Evolutionary conservation across 2,888 invertebrate genomes (phyloP).

Genomic region (Platycheirus albimanus): DNA sequence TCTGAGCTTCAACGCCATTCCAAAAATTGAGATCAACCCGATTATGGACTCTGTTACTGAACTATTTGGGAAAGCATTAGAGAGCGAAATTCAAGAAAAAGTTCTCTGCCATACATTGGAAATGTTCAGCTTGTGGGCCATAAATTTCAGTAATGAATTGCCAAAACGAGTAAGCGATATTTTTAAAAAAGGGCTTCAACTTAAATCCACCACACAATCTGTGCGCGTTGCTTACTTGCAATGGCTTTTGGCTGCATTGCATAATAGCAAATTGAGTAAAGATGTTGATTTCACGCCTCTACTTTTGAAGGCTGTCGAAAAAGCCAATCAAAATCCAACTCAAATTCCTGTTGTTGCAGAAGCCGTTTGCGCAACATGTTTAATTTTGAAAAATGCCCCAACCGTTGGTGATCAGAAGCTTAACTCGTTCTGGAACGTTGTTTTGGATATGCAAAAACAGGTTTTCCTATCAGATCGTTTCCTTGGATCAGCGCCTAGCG

Average conservation of each 20-base stretch:
- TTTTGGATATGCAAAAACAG: slow-evolving; percentile 90
- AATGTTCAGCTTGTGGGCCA: slow-evolving; percentile 91
- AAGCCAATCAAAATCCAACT: slow-evolving; percentile 89
- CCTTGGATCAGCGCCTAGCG: slow-evolving; percentile 87
- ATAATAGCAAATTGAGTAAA: slow-evolving; percentile 83
- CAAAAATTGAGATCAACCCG: slow-evolving; percentile 84
- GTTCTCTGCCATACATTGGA: slow-evolving; percentile 92
- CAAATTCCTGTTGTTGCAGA: slow-evolving; percentile 89
- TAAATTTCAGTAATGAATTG: slow-evolving; percentile 86
- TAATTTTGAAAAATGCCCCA: slow-evolving; percentile 86
- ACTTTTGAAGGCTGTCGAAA: slow-evolving; percentile 88
- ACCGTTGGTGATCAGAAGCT: slow-evolving; percentile 83
- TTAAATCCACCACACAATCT: slow-evolving; percentile 90
- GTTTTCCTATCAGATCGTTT: slow-evolving; percentile 92
- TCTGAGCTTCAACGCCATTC: slow-evolving; percentile 88
- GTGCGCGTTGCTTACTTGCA: slow-evolving; percentile 92
- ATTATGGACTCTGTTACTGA: slow-evolving; percentile 86
- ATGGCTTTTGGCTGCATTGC: slow-evolving; percentile 88
- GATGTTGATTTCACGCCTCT: slow-evolving; percentile 84
- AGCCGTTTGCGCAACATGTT: slow-evolving; percentile 87
- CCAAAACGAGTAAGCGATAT: slow-evolving; percentile 87
- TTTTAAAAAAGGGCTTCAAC: slow-evolving; percentile 88
- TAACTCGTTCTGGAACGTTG: slow-evolving; percentile 86
- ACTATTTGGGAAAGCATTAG: slow-evolving; percentile 90
- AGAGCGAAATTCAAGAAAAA: slow-evolving; percentile 95